Percentiles rank a stretch among this genome's conserved stretches.
Conservation (phyloP, 2,113 vertebrate genomes). For the Phoxinus phoxinus region DNA sequence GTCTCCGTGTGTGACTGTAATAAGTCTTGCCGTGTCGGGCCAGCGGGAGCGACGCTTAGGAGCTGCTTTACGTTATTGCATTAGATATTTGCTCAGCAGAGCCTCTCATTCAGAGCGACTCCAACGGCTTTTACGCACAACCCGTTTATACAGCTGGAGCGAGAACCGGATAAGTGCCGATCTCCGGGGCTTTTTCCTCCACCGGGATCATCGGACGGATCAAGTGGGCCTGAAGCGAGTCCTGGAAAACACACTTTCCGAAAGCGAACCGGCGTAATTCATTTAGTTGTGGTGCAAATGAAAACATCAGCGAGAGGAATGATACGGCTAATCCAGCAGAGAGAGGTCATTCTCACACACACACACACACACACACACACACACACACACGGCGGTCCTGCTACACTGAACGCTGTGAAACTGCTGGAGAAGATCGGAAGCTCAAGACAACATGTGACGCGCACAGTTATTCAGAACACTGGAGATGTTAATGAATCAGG, state of each 20-base stretch:
- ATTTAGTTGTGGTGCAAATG: background rate
- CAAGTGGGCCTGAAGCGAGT: too few relatives aligned
- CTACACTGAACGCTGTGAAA: background rate
- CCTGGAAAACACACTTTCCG: background rate
- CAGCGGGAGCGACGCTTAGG: conserved; percentile 61
- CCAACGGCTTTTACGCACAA: conserved; percentile 61
- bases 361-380: too few relatives aligned
- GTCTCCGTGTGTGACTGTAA: conserved; percentile 34
- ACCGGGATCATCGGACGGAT: background rate
- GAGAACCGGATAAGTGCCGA: conserved; percentile 6
- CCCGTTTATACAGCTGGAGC: conserved; percentile 44
- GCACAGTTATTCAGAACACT: conserved; percentile 69
- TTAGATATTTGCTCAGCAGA: conserved; percentile 56
- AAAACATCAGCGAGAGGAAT: background rate
- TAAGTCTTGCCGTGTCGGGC: conserved; percentile 57
- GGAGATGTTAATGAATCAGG: too few relatives aligned
- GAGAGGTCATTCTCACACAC: conserved; percentile 8
- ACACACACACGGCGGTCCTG: background rate
- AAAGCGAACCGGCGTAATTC: background rate
- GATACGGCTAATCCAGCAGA: background rate
- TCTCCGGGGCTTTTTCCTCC: conserved; percentile 13
- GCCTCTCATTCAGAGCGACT: conserved; percentile 56
- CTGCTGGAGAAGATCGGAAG: background rate
- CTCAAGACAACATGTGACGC: background rate
- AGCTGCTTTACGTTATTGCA: conserved; percentile 58